Conservation (phyloP, 2,113 vertebrate genomes). For the Melanotaenia duboulayi region DNA sequence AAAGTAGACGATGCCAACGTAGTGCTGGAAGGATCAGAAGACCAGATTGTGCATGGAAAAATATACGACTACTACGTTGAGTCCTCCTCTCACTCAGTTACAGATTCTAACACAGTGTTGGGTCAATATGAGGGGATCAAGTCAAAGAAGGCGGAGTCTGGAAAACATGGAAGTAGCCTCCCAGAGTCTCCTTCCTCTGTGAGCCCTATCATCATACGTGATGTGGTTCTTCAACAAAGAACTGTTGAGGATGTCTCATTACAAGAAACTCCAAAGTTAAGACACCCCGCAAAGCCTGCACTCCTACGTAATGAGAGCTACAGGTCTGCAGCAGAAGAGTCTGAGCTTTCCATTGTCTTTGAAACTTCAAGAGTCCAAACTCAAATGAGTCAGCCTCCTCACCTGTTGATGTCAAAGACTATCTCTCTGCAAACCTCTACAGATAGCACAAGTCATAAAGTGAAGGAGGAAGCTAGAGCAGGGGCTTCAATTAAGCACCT, state of each 20-base stretch:
- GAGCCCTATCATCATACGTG: constrained; percentile 70
- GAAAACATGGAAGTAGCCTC: constrained; percentile 30
- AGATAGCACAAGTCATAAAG: constrained; percentile 26
- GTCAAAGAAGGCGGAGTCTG: constrained; percentile 42
- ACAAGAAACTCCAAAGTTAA: constrained; percentile 28
- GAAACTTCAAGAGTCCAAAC: constrained; percentile 2
- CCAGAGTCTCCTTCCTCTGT: constrained; percentile 56
- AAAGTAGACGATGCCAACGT: constrained; percentile 86
- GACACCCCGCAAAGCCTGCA: constrained; percentile 44
- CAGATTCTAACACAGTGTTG: constrained; percentile 36
- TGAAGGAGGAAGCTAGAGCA: constrained; percentile 44
- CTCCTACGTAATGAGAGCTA: constrained; percentile 84
- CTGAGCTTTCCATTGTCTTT: constrained; percentile 76
- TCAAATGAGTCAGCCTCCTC: background rate
- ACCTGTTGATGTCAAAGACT: background rate
- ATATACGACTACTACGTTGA: constrained; percentile 89
- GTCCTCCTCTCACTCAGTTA: constrained; percentile 82
- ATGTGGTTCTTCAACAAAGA: constrained; percentile 68
- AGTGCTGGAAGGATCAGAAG: constrained; percentile 48
- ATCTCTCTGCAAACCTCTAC: constrained; percentile 24
- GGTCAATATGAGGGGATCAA: constrained; percentile 52
- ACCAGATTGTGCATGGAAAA: constrained; percentile 81
- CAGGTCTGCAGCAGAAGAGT: constrained; percentile 79
- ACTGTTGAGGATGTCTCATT: constrained; percentile 20
- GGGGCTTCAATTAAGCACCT: constrained; percentile 68